These are phyloP conservation scores for Austrofundulus limnaeus DNA, from an alignment of 2,113 vertebrate species.

Conservation along the genomic window DNA sequence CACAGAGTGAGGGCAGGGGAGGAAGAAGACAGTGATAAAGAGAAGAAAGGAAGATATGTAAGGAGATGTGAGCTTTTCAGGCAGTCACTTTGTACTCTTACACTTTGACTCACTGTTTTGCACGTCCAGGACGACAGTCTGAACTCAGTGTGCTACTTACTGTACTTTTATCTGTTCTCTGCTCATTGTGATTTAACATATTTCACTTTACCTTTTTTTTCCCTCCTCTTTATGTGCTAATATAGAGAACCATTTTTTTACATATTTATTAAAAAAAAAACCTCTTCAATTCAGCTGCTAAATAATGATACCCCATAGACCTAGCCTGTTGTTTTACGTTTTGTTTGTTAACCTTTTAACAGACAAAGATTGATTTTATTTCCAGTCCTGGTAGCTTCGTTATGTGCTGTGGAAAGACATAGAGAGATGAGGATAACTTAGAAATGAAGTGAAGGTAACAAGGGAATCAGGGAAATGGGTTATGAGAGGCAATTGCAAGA, in stretches of 20 bases:
- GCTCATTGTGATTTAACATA: slow-evolving; percentile 25
- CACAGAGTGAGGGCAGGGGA: slow-evolving; percentile 39
- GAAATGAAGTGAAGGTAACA: slow-evolving; percentile 62
- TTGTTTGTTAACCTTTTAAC: slow-evolving; percentile 62
- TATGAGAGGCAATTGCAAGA: slow-evolving; percentile 56
- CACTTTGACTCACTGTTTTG: slow-evolving; percentile 36
- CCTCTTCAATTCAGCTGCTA: slow-evolving; percentile 38
- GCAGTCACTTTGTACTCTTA: slow-evolving; percentile 46
- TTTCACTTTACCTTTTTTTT: slow-evolving; percentile 11
- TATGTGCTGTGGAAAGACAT: slow-evolving; percentile 26
- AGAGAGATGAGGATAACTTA: slow-evolving; percentile 48
- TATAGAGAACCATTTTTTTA: slow-evolving; percentile 29
- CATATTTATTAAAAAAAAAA: slow-evolving; percentile 39
- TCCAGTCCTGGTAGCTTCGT: slow-evolving; percentile 38
- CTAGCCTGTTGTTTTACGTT: slow-evolving; percentile 64
- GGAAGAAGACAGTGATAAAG: slow-evolving; percentile 43
- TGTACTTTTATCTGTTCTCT: slow-evolving; percentile 21
- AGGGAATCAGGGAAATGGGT: slow-evolving; percentile 62
- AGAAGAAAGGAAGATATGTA: slow-evolving; percentile 28
- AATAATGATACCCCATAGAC: slow-evolving; percentile 56
- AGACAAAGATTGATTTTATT: slow-evolving; percentile 56
- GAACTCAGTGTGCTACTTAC: slow-evolving; percentile 21
- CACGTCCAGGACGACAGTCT: slow-evolving; percentile 26
- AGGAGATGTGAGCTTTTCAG: slow-evolving; percentile 49
- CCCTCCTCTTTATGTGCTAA: not conserved